Evolutionary conservation across 2,113 vertebrate species (phyloP).

Genomic region (Boleophthalmus pectinirostris): DNA sequence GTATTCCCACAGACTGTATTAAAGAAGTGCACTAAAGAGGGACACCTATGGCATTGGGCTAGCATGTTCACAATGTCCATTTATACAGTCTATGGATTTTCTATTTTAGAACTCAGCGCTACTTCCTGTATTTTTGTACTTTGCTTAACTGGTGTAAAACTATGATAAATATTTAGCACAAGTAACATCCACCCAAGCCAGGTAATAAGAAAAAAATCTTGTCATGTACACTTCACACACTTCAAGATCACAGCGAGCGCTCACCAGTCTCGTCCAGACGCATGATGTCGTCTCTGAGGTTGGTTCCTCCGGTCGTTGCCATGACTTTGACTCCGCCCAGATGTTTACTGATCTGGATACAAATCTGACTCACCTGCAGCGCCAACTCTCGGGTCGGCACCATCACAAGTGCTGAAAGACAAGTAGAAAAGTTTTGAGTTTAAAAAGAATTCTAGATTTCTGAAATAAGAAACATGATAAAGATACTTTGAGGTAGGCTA

Average conservation of each 20-base stretch:
- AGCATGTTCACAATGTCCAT: no score
- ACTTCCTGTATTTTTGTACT: no score
- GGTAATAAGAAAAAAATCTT: no score
- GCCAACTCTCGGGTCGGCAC: constrained; percentile 82
- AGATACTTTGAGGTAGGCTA: background rate
- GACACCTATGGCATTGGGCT: no score
- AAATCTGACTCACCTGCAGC: constrained; percentile 81
- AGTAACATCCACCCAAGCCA: no score
- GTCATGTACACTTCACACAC: no score
- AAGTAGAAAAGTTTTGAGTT: background rate
- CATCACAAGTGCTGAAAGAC: constrained; percentile 73
- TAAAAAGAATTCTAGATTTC: background rate
- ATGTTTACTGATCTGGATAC: constrained; percentile 82
- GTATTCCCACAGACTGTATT: no score
- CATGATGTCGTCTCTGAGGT: constrained; percentile 81
- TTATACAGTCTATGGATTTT: no score
- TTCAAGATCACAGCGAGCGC: background rate
- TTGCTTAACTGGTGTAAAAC: no score
- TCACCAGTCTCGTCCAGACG: constrained; percentile 79
- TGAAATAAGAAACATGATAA: background rate
- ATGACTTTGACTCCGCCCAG: constrained; percentile 81
- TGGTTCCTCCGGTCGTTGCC: constrained; percentile 83
- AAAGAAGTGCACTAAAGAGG: no score
- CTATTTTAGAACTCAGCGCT: no score
- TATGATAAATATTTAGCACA: no score